These are phyloP conservation scores for Gari tellinella DNA, from an alignment of 2,888 invertebrate genomes.

Conservation along the genomic window DNA sequence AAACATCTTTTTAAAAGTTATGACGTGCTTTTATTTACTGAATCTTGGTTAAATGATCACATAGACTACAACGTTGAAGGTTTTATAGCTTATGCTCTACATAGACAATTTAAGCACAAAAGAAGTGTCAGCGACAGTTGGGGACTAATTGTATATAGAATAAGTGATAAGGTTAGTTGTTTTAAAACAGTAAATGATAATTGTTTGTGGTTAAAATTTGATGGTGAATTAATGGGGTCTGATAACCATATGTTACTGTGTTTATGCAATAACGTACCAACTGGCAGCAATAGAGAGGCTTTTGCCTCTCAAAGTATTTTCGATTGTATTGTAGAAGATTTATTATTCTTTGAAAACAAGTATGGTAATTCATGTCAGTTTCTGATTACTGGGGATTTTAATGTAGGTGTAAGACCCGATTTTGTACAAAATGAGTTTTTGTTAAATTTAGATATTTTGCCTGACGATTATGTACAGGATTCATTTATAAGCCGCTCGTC, in stretches of 20 bases:
- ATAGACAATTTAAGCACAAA: conserved; percentile 13
- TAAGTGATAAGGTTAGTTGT: conserved; percentile 4
- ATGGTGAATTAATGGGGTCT: too few relatives aligned
- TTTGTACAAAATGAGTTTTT: conserved; percentile 8
- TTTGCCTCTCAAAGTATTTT: too few relatives aligned
- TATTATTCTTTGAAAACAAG: too few relatives aligned
- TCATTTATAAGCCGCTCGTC: background rate
- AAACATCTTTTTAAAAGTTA: conserved; percentile 4
- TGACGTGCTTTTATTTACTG: conserved; percentile 13
- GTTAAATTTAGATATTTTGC: background rate
- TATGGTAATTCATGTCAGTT: too few relatives aligned
- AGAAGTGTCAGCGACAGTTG: conserved; percentile 7
- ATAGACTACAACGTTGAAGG: conserved; percentile 3
- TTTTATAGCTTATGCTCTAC: conserved; percentile 10
- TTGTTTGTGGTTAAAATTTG: too few relatives aligned
- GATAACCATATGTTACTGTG: too few relatives aligned
- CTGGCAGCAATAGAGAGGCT: too few relatives aligned
- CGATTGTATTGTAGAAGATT: too few relatives aligned
- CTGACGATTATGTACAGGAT: conserved; percentile 16
- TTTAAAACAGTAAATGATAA: too few relatives aligned
- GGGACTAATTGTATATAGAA: conserved; percentile 13
- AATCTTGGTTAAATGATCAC: conserved; percentile 11
- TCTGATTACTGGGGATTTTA: too few relatives aligned
- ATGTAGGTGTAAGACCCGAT: conserved; percentile 3
- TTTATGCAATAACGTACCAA: too few relatives aligned